Conservation (phyloP, 2,888 invertebrate genomes). For the Alentia gelatinosa region DNA sequence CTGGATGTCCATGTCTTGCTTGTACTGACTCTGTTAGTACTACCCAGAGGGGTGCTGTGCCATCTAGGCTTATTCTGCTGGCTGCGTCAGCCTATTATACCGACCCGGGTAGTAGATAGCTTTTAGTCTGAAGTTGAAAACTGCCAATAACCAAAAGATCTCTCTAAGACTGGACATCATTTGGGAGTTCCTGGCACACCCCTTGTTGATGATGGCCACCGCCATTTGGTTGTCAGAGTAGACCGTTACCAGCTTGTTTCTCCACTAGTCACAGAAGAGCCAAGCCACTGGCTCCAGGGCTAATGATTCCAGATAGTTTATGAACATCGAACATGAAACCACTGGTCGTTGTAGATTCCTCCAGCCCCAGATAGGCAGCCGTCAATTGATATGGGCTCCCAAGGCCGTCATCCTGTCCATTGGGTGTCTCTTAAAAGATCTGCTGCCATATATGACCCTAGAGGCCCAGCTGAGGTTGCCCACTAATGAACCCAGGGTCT, state of each 20-base stretch:
- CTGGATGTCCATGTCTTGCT: background rate
- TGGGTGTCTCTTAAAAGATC: no score
- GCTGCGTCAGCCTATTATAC: background rate
- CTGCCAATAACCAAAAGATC: background rate
- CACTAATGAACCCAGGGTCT: no score
- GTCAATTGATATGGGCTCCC: no score
- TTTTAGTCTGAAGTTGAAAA: background rate
- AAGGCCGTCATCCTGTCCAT: no score
- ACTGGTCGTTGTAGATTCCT: no score
- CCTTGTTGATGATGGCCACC: constrained; percentile 36
- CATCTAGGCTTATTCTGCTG: background rate
- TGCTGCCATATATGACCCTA: no score
- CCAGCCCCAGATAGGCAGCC: no score
- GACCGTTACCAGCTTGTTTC: background rate
- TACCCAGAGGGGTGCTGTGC: background rate
- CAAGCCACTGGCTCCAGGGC: background rate
- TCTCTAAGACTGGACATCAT: background rate
- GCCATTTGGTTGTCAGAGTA: constrained; percentile 24
- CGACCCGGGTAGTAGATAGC: background rate
- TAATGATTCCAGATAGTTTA: constrained; percentile 19
- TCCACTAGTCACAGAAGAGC: background rate
- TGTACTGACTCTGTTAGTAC: background rate
- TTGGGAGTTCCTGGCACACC: background rate
- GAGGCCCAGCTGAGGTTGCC: no score
- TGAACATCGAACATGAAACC: no score